Percentiles rank a stretch among this genome's conserved stretches.
phyloP scores from a whole-genome alignment of 2,888 invertebrate species.

The Xestia c-nigrum region DNA sequence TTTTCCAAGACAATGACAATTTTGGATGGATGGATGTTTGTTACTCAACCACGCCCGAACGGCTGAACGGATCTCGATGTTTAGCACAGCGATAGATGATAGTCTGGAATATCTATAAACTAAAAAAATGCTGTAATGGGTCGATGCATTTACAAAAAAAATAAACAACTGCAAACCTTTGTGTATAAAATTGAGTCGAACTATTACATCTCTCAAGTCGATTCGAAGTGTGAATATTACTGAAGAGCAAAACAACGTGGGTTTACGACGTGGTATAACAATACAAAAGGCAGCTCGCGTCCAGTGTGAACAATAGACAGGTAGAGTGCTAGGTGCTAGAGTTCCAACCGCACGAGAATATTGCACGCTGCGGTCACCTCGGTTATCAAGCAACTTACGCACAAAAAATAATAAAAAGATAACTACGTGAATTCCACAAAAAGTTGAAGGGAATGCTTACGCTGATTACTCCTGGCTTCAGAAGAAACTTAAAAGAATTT shows the following conservation, averaged over 20 bases:
- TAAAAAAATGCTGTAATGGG: neutral
- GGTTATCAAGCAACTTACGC: constrained; percentile 58
- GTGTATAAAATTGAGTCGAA: neutral
- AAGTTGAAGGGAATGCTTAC: constrained; percentile 44
- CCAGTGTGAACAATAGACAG: constrained; percentile 73
- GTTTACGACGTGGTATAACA: constrained; percentile 64
- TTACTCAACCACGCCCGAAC: too few relatives aligned
- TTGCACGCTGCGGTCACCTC: constrained; percentile 73
- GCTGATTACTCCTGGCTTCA: constrained; percentile 26
- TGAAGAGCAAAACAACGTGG: constrained; percentile 48
- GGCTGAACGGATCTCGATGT: too few relatives aligned
- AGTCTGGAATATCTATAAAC: neutral
- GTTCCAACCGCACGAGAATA: constrained; percentile 75
- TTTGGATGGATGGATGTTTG: neutral
- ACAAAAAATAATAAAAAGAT: constrained; percentile 58
- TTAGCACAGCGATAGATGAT: too few relatives aligned
- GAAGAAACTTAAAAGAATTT: constrained; percentile 40
- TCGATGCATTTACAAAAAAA: neutral
- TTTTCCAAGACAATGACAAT: neutral
- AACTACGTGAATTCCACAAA: constrained; percentile 55
- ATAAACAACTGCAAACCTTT: neutral
- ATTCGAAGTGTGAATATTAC: constrained; percentile 35
- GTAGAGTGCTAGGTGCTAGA: constrained; percentile 48
- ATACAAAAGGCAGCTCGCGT: constrained; percentile 66
- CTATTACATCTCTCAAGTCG: constrained; percentile 16